Evolutionary conservation across 2,888 invertebrate species (phyloP).

Genomic region (Xanthia icteritia): DNA sequence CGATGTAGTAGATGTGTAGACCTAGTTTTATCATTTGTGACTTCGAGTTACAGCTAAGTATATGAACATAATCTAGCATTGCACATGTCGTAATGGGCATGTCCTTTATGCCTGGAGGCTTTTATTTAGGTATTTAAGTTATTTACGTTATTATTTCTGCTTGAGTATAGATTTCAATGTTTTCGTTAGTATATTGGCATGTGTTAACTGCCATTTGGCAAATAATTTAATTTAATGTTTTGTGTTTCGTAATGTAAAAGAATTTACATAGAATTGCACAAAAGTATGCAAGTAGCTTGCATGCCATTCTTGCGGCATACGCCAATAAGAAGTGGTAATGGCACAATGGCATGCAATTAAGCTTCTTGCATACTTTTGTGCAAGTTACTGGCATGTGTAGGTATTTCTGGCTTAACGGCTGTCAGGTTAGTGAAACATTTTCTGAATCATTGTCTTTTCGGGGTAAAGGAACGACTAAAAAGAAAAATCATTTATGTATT

Average conservation of each 20-base stretch:
- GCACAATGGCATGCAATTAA: too few species aligned
- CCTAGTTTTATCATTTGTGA: too few species aligned
- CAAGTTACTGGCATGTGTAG: neutral
- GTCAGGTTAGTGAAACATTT: neutral
- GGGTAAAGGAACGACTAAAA: constrained; percentile 10
- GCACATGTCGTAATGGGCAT: neutral
- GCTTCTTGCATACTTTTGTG: neutral
- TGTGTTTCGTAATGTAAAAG: neutral
- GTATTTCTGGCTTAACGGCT: neutral
- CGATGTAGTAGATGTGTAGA: too few species aligned
- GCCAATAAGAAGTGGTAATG: too few species aligned
- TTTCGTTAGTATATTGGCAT: too few species aligned
- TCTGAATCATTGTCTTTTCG: constrained; percentile 8
- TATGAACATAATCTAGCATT: neutral
- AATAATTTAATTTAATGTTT: neutral
- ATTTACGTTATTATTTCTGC: neutral
- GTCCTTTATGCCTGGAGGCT: too few species aligned
- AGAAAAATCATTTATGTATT: neutral
- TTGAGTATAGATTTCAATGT: neutral
- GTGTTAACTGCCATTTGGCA: too few species aligned
- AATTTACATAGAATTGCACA: too few species aligned
- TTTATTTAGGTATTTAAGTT: neutral
- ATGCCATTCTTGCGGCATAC: too few species aligned
- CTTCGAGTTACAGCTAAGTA: neutral
- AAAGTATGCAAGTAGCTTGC: too few species aligned